Percentiles rank a stretch among this genome's conserved stretches.
These are phyloP conservation scores for Bombus huntii DNA, from an alignment of 1,140 invertebrate species.

Conservation along the genomic window DNA sequence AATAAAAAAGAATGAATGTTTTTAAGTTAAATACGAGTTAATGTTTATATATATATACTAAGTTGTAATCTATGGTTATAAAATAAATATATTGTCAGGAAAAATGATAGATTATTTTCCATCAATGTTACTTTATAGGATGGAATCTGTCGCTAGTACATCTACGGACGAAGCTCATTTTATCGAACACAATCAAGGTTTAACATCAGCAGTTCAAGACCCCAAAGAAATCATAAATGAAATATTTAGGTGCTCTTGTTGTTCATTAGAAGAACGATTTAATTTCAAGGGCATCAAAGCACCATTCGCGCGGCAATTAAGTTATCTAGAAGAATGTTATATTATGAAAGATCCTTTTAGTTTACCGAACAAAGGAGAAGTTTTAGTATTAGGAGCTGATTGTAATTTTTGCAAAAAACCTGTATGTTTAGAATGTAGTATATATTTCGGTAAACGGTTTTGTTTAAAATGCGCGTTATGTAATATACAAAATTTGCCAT, in stretches of 20 bases:
- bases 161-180: conserved; percentile 46
- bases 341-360: conserved; percentile 93
- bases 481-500: conserved; percentile 86
- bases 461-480: conserved; percentile 87
- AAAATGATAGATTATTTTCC: conserved; percentile 32
- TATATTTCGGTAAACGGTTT: conserved; percentile 89
- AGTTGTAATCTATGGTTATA: conserved; percentile 44
- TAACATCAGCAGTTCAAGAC: conserved; percentile 42
- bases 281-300: conserved; percentile 89
- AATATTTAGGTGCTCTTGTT: conserved; percentile 86
- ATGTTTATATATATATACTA: not conserved
- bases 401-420: conserved; percentile 87
- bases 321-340: conserved; percentile 88
- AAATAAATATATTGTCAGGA: conserved; percentile 64
- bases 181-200: conserved; percentile 64
- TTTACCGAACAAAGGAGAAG: conserved; percentile 86
- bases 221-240: conserved; percentile 59
- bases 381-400: conserved; percentile 89
- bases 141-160: conserved; percentile 56
- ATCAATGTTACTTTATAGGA: conserved; percentile 68
- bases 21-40: not conserved
- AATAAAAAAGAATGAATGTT: conserved; percentile 53
- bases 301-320: conserved; percentile 86
- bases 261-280: conserved; percentile 86
- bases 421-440: conserved; percentile 92